These are phyloP conservation scores for Cygnus olor DNA, from an alignment of 2,797 vertebrate genomes.

Conservation along the genomic window DNA sequence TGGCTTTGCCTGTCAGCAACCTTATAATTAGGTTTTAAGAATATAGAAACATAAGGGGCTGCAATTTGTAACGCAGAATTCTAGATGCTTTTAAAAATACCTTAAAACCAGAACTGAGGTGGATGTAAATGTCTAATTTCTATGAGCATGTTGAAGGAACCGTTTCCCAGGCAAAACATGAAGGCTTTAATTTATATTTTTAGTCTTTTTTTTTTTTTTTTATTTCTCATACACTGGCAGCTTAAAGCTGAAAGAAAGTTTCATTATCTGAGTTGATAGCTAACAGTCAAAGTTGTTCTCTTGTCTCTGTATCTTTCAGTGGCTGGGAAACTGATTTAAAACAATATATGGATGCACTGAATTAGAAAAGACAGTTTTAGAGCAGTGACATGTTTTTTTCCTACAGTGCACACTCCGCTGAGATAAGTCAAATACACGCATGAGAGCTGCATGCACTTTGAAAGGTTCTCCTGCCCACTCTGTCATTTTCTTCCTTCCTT, in stretches of 20 bases:
- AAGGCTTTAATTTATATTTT: constrained; percentile 52
- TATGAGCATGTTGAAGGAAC: neutral
- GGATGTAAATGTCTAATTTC: neutral
- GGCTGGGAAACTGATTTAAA: constrained; percentile 78
- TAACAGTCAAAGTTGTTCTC: constrained; percentile 74
- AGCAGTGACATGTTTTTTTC: constrained; percentile 79
- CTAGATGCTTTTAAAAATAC: neutral
- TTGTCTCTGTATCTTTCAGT: constrained; percentile 72
- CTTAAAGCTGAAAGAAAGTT: constrained; percentile 68
- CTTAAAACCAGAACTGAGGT: neutral
- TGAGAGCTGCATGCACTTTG: constrained; percentile 52
- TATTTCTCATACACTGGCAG: constrained; percentile 37
- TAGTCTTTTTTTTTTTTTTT: neutral
- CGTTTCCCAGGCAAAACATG: neutral
- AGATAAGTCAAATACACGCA: constrained; percentile 63
- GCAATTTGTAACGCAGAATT: neutral
- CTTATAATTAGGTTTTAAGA: neutral
- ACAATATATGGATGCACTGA: constrained; percentile 80
- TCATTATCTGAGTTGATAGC: constrained; percentile 75
- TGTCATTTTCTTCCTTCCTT: constrained; percentile 10
- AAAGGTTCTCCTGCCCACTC: constrained; percentile 27
- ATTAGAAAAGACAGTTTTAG: constrained; percentile 86
- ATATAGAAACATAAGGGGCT: neutral
- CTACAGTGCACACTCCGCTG: constrained; percentile 66
- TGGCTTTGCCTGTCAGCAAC: neutral